Conservation (phyloP, 2,797 vertebrate species). For the Poecilia wingei region DNA sequence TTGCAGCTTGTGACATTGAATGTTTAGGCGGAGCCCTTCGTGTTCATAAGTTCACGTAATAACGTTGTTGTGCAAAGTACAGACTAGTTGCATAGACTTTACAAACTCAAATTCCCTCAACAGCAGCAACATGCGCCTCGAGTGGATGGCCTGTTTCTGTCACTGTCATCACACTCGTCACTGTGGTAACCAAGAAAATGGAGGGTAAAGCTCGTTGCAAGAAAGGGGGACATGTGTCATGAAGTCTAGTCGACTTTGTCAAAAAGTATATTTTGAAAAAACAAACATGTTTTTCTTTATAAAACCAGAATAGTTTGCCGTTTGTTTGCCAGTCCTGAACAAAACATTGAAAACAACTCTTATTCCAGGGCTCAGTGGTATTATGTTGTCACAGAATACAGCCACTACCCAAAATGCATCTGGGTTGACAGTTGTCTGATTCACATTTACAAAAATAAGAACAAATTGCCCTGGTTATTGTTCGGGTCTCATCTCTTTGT, state of each 20-base stretch:
- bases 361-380: conserved; percentile 1
- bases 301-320: background rate
- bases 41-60: background rate
- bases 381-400: conserved; percentile 19
- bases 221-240: background rate
- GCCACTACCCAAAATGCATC: conserved; percentile 7
- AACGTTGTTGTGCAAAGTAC: background rate
- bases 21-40: background rate
- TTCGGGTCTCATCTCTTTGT: conserved; percentile 28
- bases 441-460: conserved; percentile 20
- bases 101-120: background rate
- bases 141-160: background rate
- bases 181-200: conserved; percentile 1
- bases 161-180: background rate
- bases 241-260: conserved; percentile 4
- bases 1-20: background rate
- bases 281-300: background rate
- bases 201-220: background rate
- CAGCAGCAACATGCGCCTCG: background rate
- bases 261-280: background rate
- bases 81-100: background rate
- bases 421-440: conserved; percentile 27
- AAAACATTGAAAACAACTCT: conserved; percentile 16
- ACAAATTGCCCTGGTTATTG: conserved; percentile 20
- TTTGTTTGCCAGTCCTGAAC: background rate